Evolutionary conservation across 1,140 invertebrate genomes (phyloP).

Genomic region (Heliconius eleuchia): DNA sequence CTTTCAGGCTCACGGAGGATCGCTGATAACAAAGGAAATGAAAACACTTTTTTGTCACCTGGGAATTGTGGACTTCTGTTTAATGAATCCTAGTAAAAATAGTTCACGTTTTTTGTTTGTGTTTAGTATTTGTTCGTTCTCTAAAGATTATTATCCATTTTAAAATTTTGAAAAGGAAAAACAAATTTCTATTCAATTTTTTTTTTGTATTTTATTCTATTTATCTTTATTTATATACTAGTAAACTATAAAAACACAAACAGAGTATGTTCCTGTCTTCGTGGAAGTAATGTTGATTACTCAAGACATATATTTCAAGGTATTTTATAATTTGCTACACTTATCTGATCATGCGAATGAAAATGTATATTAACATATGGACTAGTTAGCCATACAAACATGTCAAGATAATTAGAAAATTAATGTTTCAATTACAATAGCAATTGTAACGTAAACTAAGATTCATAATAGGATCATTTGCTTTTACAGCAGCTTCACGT

Average conservation of each 20-base stretch:
- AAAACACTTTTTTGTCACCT: not conserved
- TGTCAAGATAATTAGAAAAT: not conserved
- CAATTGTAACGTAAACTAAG: not conserved
- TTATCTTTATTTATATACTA: not conserved
- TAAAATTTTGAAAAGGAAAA: too few relatives aligned
- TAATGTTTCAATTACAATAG: not conserved
- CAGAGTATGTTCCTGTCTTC: not conserved
- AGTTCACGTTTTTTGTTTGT: not conserved
- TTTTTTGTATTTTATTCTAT: not conserved
- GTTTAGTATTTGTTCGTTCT: not conserved
- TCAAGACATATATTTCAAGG: not conserved
- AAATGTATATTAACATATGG: slow-evolving; percentile 12
- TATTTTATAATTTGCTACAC: slow-evolving; percentile 6
- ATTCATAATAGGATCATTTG: not conserved
- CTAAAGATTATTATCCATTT: too few relatives aligned
- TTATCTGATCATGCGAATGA: slow-evolving; percentile 22
- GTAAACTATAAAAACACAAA: too few relatives aligned
- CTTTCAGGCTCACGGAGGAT: slow-evolving; percentile 7
- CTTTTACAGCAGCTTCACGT: not conserved
- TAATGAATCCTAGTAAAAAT: not conserved
- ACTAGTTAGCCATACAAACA: not conserved
- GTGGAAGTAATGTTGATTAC: not conserved
- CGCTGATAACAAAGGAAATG: slow-evolving; percentile 12
- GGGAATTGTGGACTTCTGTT: not conserved
- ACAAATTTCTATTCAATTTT: too few relatives aligned